Base-by-base conservation (phyloP, 2,888 invertebrate species). In the Saturnia japonica region DNA sequence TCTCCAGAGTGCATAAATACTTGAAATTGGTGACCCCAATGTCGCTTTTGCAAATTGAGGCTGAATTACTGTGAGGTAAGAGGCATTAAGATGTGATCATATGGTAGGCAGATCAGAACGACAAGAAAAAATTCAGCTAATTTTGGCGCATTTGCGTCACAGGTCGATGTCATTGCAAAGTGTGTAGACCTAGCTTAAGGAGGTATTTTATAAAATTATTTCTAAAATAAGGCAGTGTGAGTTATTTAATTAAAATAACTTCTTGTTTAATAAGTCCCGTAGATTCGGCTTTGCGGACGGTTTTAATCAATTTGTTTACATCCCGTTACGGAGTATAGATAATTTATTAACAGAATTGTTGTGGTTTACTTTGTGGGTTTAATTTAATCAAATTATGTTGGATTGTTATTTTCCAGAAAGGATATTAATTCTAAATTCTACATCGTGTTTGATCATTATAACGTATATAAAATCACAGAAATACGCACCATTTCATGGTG, bases 211-310 rank as follows among this genome's bases (percentile, higher is more conserved):
- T 28, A 0, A 60, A 60, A 60, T 25, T 28, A 14, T 60, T 28
- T 28, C 25, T 60, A 28, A 25, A 28, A 60, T 60, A 60, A 60
- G 2, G 28, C 57, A 28, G 25, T 14, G 12, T 14, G 0, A 60
- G 57, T 60, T 60, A 25, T 60, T 60, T 60, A 25, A 28, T 60
- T 28, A 60, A 60, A 60, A 60, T 60, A 60, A 60, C 28, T 60
- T 28, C 25, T 14, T 28, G 28, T 60, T 60, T 60, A 60, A 60
- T 60, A 28, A 60, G 57, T 2, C 57, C 28, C 57, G 57, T 11
- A 14, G 25, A 14, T 60, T 60, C 28, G 57, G 57, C 28, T 60
- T 14, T 14, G 57, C 25, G 25, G 28, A 28, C 25, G 25, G 57
- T 28, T 12, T 60, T 60, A 60, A 28, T 25, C 25, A 60, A 60